Evolutionary conservation across 2,797 vertebrate species (phyloP), one percentile per base, ranked within the genome.

Genomic region (Siniperca undulata): DNA sequence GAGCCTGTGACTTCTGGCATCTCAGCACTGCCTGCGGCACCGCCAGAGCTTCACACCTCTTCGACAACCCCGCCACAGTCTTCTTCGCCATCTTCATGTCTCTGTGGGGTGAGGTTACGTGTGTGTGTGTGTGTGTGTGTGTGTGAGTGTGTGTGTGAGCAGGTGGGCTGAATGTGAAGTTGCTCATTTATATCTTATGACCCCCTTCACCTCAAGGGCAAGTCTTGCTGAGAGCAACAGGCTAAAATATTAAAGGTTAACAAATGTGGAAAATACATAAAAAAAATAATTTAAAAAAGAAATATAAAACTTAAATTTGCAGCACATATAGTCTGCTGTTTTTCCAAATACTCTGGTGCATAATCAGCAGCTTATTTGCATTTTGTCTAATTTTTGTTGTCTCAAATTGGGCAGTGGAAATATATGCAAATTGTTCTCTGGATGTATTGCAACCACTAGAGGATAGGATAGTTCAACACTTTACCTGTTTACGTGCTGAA

Each of bases 31-130:
- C 98, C 9, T 99, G 98, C 64, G 95, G 95, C 73, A 99, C 97
- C 0, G 98, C 98, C 4, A 95, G 95, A 48, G 98, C 98, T 5
- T 99, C 98, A 38, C 98, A 99, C 94, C 96, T 99, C 65, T 99
- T 99, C 74, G 98, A 99, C 94, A 99, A 99, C 91, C 98, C 98
- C 0, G 98, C 97, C 77, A 99, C 98, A 0, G 97, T 99, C 89
- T 97, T 99, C 94, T 99, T 99, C 65, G 97, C 98, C 82, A 93
- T 99, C 90, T 99, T 99, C 88, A 99, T 99, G 98, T 99, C 98
- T 81, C 95, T 99, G 61, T 99, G 98, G 98, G 98, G 98, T 99
- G 94, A 96, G 97, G 17, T 50, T 67, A 10, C 14, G 36, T 70
- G 38, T 72, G 56, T 44, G 70, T 78, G 74, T 46, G 61, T 59